Percentiles rank a stretch among this genome's conserved stretches.
These are phyloP conservation scores for Palaemon carinicauda DNA, from an alignment of 1,140 invertebrate species.

Conservation along the genomic window DNA sequence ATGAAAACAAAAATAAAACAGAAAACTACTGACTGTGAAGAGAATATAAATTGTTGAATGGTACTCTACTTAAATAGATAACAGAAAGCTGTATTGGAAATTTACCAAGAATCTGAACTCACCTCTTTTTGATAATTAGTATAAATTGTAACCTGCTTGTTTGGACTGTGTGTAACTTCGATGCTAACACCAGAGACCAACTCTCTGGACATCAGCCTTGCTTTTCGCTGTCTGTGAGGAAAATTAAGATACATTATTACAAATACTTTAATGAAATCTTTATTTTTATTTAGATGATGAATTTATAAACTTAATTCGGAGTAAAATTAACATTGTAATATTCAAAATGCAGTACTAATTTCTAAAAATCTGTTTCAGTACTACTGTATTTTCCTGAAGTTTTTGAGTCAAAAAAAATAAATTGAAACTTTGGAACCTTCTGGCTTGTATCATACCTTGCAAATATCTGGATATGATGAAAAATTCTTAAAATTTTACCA, in stretches of 20 bases:
- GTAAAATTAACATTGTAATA: too few relatives aligned
- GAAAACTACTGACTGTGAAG: not conserved
- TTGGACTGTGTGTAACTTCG: constrained; percentile 24
- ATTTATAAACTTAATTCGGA: too few relatives aligned
- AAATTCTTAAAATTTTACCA: too few relatives aligned
- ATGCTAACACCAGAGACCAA: constrained; percentile 20
- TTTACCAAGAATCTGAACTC: not conserved
- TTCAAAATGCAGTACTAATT: too few relatives aligned
- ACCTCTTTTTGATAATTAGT: constrained; percentile 13
- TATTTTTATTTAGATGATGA: too few relatives aligned
- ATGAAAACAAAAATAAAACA: too few relatives aligned
- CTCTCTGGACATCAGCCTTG: constrained; percentile 12
- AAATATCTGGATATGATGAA: too few relatives aligned
- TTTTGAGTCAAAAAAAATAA: too few relatives aligned
- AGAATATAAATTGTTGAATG: not conserved
- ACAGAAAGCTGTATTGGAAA: not conserved
- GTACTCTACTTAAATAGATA: not conserved
- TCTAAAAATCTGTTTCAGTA: too few relatives aligned
- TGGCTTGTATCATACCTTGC: too few relatives aligned
- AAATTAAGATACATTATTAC: not conserved
- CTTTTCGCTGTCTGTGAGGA: constrained; percentile 1
- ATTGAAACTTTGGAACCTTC: too few relatives aligned
- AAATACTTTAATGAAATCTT: not conserved
- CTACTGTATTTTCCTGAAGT: too few relatives aligned
- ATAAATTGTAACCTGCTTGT: constrained; percentile 24